Evolutionary conservation across 2,888 invertebrate genomes (phyloP), one percentile per base, ranked within the genome.

Genomic region (Phengaris arion): DNA sequence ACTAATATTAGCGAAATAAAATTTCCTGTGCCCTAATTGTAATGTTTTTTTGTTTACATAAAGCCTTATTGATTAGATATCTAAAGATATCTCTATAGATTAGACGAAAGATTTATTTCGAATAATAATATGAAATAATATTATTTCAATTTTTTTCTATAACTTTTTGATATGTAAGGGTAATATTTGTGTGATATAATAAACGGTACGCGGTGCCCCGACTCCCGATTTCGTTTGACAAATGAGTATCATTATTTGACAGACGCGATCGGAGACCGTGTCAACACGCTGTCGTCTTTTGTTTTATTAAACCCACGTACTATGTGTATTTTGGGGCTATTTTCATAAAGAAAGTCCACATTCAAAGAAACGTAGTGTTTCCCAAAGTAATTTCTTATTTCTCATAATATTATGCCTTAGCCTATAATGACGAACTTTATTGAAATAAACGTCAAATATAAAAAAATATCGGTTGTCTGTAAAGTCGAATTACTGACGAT

Each of bases 191-290:
- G 72, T 12, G 35, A 54, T 72, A 72, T 72, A 35, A 70, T 70
- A 70, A 51, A 22, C 51, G 70, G 51, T 51, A 12, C 64, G 70
- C 54, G 52, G 54, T 12, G 76, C 78, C 80, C 78, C 80, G 80
- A 79, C 77, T 79, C 84, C 84, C 89, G 90, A 89, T 89, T 87
- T 86, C 84, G 86, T 86, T 89, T 93, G 93, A 92, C 93, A 93
- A 93, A 93, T 93, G 92, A 92, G 89, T 83, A 85, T 90, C 92
- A 91, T 93, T 92, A 93, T 92, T 91, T 90, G 93, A 91, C 92
- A 91, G 90, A 85, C 86, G 87, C 86, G 90, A 90, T 90, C 90
- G 87, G 84, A 77, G 77, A 84, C 82, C 83, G 83, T 87, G 90
- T 86, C 90, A 88, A 91, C 93, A 91, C 87, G 87, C 83, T 90